These are phyloP conservation scores for Hippotragus niger DNA, from an alignment of 2,113 vertebrate genomes.

Conservation along the genomic window DNA sequence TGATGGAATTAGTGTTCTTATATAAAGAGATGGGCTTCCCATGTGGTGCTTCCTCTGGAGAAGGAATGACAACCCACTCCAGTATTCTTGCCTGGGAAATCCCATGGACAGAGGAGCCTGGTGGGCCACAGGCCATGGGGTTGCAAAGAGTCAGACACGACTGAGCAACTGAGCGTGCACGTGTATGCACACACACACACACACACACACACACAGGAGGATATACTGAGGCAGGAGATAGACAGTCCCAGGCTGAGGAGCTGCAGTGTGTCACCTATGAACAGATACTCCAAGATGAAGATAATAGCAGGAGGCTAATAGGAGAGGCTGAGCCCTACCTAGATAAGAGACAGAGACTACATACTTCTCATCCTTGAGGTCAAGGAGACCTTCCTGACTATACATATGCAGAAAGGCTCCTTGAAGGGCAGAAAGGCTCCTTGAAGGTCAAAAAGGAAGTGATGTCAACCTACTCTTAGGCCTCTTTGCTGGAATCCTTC, in stretches of 20 bases:
- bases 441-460: neutral
- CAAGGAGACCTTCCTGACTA: neutral
- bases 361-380: neutral
- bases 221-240: neutral
- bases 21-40: neutral
- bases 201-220: neutral
- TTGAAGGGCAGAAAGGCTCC: neutral
- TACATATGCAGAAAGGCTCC: neutral
- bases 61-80: neutral
- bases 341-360: neutral
- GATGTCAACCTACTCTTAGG: neutral
- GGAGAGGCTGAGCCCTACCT: neutral
- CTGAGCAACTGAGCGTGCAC: neutral
- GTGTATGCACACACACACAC: fast-evolving
- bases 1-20: neutral
- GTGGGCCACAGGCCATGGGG: neutral
- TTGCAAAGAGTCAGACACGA: neutral
- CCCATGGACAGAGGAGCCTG: neutral
- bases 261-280: neutral
- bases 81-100: neutral
- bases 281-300: neutral
- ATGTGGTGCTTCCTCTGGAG: neutral
- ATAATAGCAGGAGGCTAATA: neutral
- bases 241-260: neutral
- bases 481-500: neutral